These are phyloP conservation scores for Spondyliosoma cantharus DNA, from an alignment of 2,797 vertebrate species.

Conservation along the genomic window DNA sequence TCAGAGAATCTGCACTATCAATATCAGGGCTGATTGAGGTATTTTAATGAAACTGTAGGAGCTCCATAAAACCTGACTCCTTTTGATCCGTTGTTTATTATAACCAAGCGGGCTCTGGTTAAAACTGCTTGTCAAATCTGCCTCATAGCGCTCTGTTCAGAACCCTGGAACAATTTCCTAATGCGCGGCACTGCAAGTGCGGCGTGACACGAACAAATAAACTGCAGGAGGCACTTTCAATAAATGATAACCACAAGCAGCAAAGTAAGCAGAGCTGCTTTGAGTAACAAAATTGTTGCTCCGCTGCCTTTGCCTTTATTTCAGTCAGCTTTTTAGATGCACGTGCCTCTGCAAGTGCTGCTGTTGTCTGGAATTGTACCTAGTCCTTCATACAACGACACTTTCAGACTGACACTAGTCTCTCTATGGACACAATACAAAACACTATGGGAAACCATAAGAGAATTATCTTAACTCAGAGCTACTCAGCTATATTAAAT, in stretches of 20 bases:
- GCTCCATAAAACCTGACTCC: slow-evolving; percentile 12
- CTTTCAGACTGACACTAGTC: slow-evolving; percentile 26
- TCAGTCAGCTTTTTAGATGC: slow-evolving; percentile 12
- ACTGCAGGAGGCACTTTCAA: slow-evolving; percentile 56
- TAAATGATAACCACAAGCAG: slow-evolving; percentile 40
- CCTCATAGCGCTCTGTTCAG: slow-evolving; percentile 7
- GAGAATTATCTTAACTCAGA: background rate
- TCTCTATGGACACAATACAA: background rate
- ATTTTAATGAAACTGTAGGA: slow-evolving; percentile 4
- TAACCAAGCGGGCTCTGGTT: background rate
- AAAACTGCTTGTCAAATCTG: slow-evolving; percentile 27
- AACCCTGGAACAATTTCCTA: slow-evolving; percentile 7
- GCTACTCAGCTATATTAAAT: background rate
- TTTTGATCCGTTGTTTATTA: slow-evolving; percentile 20
- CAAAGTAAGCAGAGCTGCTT: slow-evolving; percentile 30
- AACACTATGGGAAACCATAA: background rate
- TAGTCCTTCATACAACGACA: slow-evolving; percentile 25
- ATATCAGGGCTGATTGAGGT: background rate
- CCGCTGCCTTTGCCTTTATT: slow-evolving; percentile 3
- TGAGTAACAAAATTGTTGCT: slow-evolving; percentile 14
- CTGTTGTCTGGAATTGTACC: slow-evolving; percentile 40
- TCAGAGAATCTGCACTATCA: background rate
- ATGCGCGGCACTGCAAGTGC: slow-evolving; percentile 21
- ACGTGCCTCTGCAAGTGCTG: background rate
- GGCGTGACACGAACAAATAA: slow-evolving; percentile 48